These are phyloP conservation scores for Lobophora halterata DNA, from an alignment of 2,888 invertebrate species.

Conservation along the genomic window DNA sequence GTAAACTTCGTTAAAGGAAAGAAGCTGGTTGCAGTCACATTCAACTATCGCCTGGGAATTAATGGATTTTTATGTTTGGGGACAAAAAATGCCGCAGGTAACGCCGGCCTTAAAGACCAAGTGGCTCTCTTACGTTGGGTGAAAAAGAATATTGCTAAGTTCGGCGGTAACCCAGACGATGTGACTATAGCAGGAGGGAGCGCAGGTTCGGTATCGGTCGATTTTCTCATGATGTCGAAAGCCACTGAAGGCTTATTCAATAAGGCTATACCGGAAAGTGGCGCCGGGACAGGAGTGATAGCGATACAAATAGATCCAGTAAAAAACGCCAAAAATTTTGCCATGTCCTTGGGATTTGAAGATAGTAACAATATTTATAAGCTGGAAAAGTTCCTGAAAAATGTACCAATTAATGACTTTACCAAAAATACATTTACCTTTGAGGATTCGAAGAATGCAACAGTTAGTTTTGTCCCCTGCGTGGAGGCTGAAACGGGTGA, in stretches of 20 bases:
- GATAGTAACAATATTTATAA: conserved; percentile 42
- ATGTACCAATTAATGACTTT: conserved; percentile 36
- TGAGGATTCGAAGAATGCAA: conserved; percentile 31
- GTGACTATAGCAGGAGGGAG: conserved; percentile 48
- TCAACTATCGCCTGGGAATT: conserved; percentile 47
- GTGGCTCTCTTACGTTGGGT: conserved; percentile 51
- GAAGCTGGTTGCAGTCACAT: conserved; percentile 39
- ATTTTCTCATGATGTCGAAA: conserved; percentile 46
- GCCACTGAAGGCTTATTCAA: conserved; percentile 43
- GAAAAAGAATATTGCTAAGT: conserved; percentile 46
- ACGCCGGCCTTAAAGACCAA: conserved; percentile 57
- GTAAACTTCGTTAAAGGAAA: conserved; percentile 32
- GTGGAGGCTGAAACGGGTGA: conserved; percentile 36
- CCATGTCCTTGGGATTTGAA: conserved; percentile 36
- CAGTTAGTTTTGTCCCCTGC: conserved; percentile 37
- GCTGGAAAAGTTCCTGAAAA: conserved; percentile 51
- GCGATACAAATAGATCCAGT: conserved; percentile 44
- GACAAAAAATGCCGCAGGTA: conserved; percentile 46
- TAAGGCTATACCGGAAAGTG: conserved; percentile 51
- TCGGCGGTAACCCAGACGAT: conserved; percentile 52
- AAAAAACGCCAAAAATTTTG: conserved; percentile 40
- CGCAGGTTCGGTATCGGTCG: conserved; percentile 45
- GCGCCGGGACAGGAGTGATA: conserved; percentile 39
- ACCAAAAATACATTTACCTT: conserved; percentile 16
- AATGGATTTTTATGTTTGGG: conserved; percentile 48